Evolutionary conservation across 1,140 invertebrate species (phyloP), one percentile per base, ranked within the genome.

Genomic region (Drosophila mojavensis): DNA sequence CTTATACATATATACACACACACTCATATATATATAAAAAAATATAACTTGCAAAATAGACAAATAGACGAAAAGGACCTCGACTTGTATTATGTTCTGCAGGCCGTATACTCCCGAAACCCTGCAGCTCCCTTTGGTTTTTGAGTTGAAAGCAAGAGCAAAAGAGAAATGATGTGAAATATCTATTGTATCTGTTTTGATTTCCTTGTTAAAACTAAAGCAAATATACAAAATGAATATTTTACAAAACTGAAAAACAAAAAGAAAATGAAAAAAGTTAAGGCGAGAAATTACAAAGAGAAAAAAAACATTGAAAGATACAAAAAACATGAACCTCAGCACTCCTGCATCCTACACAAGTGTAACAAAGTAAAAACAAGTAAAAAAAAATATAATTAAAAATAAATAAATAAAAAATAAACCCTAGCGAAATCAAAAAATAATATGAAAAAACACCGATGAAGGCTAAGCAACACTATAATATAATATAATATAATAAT

Each of bases 301-400:
- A 75, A 76, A 75, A 78, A 75, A 76, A 75, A 90, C 80, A 88
- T 85, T 81, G 78, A 91, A 89, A 82, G 90, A 91, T 91, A 91
- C 90, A 91, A 91, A 91, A 86, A 89, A 84, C 77, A 91, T 85
- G 88, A 91, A 91, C 90, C 90, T 91, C 90, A 91, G 90, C 84
- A 91, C 86, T 90, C 90, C 86, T 88, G 81, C 91, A 90, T 91
- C 90, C 86, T 90, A 89, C 90, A 91, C 83, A 91, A 79, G 86
- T 85, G 78, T 85, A 90, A 85, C 78, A 83, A 83, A 83, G 39
- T 60, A 79, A 77, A 73, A 17, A 58, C 39, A 20, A 70, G 64
- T 26, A 26, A 70, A 20, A 61, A 69, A 64, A 24, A 36, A 70
- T 11, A 11, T n/a, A n/a, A 68, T 74, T 59, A 33, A 68, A 75